Evolutionary conservation across 2,888 invertebrate species (phyloP), one percentile per base, ranked within the genome.

Genomic region (Drosophila mimica): DNA sequence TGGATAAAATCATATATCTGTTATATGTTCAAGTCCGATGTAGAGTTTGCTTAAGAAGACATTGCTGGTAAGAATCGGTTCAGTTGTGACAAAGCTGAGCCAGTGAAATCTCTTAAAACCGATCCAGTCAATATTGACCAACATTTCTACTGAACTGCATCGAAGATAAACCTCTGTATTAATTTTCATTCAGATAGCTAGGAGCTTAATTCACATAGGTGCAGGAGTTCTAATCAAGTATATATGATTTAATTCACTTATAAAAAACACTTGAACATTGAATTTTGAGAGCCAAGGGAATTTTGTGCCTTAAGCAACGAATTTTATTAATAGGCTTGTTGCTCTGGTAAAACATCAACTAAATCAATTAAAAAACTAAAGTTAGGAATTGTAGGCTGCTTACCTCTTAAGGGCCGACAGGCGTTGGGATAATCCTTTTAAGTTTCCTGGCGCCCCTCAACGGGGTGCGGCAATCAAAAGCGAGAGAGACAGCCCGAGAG

Each of bases 381-480:
- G 25, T 46, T 20, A 4, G n/a, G 57, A 25, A n/a, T 38, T 33
- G 48, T 54, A 25, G 59, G 34, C 70, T 74, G 57, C 83, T 88
- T 77, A 84, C 85, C 85, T 38, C 38, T 28, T 70, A 70, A 48
- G 40, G 66, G 66, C 40, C 71, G 57, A 63, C 58, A 54, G 67
- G 38, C 54, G 51, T 66, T 56, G 52, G 40, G 49, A 69, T 89
- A 89, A 84, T 84, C 90, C 84, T 82, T 85, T 88, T 72, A 69
- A 68, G 62, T 81, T 74, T 64, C 43, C 70, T 72, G 70, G 54
- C 38, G 69, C 64, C 74, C 51, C 49, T 25, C 59, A 73, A 70
- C 49, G 83, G 85, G 85, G 89, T 88, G 90, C 81, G 90, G 85
- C 86, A 76, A 80, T 33, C 48, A 69, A 66, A 40, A 25, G n/a